Conservation (phyloP, 2,888 invertebrate genomes). For the Eutolmus rufibarbis region DNA sequence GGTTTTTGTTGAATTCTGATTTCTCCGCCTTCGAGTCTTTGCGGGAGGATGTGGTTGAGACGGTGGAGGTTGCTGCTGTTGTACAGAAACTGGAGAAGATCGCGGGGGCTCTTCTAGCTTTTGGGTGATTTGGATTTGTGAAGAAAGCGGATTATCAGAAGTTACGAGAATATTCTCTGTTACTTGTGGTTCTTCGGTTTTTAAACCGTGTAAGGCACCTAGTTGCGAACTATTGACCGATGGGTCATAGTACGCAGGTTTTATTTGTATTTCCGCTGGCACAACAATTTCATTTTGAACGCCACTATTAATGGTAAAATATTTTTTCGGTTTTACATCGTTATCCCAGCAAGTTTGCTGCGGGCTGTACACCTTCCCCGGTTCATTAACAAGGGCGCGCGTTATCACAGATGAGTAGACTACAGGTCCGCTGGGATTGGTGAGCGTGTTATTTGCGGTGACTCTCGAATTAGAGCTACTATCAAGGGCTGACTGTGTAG, state of each 20-base stretch:
- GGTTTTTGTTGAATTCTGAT: constrained; percentile 36
- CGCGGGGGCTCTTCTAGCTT: background rate
- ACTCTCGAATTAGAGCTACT: constrained; percentile 69
- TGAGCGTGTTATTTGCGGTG: background rate
- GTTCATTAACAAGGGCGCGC: constrained; percentile 67
- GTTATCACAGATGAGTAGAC: constrained; percentile 86
- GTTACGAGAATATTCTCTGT: constrained; percentile 42
- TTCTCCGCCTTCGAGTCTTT: constrained; percentile 32
- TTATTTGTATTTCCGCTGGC: constrained; percentile 34
- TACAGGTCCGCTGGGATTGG: constrained; percentile 65
- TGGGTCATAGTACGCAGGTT: constrained; percentile 36
- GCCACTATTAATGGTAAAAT: constrained; percentile 50
- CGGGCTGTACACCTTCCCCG: constrained; percentile 64
- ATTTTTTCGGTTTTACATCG: constrained; percentile 44
- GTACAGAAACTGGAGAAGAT: constrained; percentile 41
- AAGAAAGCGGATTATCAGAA: constrained; percentile 35
- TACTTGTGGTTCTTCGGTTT: constrained; percentile 40
- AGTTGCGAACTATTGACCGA: constrained; percentile 32
- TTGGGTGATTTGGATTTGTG: constrained; percentile 30
- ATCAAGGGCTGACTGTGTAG: constrained; percentile 75
- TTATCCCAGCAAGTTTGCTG: constrained; percentile 64
- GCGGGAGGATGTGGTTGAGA: constrained; percentile 55
- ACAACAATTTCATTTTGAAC: constrained; percentile 24
- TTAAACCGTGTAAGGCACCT: constrained; percentile 47
- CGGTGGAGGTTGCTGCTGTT: constrained; percentile 56